phyloP scores from a whole-genome alignment of 2,888 invertebrate species.

The Latheticus oryzae region DNA sequence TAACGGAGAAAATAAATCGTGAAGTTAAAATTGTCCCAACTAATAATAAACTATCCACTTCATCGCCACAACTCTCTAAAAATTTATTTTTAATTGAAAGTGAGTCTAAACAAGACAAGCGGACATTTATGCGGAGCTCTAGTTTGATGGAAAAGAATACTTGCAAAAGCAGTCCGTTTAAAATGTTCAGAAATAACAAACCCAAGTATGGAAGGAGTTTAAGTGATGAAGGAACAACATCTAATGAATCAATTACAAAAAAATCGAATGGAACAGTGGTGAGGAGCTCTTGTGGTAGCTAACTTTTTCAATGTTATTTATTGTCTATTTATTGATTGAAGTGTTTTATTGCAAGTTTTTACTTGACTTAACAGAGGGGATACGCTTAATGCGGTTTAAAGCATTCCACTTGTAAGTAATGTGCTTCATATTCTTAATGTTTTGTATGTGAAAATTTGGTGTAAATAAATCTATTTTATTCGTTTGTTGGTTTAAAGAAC shows the following conservation, averaged over 20 bases:
- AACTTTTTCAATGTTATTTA: constrained; percentile 14
- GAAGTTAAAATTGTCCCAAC: constrained; percentile 38
- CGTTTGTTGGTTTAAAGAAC: no score
- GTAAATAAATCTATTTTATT: no score
- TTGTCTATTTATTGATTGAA: constrained; percentile 17
- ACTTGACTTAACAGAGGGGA: constrained; percentile 4
- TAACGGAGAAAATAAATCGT: constrained; percentile 36
- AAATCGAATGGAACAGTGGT: constrained; percentile 30
- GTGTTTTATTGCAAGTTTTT: background rate
- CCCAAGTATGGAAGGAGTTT: constrained; percentile 50
- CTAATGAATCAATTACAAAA: constrained; percentile 33
- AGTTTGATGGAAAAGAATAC: constrained; percentile 16
- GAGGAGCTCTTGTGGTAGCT: constrained; percentile 41
- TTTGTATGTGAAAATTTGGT: no score
- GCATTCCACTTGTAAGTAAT: no score
- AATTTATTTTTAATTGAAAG: constrained; percentile 58
- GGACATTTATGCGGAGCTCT: constrained; percentile 35
- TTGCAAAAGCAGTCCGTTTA: constrained; percentile 47
- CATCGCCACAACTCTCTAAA: constrained; percentile 60
- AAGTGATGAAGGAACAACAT: constrained; percentile 51
- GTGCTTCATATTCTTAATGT: no score
- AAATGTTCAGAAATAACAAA: constrained; percentile 45
- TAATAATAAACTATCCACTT: constrained; percentile 52
- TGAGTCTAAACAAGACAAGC: no score
- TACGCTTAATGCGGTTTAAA: no score